Evolutionary conservation across 2,113 vertebrate species (phyloP).

Genomic region (Notarius lentiginosus): DNA sequence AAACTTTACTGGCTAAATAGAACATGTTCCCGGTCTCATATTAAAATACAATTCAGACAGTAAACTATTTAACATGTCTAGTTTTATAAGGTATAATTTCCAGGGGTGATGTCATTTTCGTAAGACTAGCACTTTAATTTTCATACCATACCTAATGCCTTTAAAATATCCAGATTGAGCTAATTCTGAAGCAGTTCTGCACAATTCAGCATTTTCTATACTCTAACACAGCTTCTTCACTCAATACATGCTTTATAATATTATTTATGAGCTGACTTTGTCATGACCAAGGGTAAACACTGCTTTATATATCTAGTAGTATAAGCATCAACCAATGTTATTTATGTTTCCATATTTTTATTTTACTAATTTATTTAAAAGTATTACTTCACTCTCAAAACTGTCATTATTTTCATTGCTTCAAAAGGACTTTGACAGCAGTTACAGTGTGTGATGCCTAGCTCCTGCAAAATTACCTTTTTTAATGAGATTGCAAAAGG

Average conservation of each 20-base stretch:
- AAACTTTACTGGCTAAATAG: too few relatives aligned
- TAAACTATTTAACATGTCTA: too few relatives aligned
- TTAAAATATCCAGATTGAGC: neutral
- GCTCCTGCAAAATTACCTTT: conserved; percentile 25
- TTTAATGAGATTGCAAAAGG: neutral
- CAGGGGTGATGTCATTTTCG: too few relatives aligned
- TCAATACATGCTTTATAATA: neutral
- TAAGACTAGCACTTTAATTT: neutral
- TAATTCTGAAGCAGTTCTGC: neutral
- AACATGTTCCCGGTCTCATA: too few relatives aligned
- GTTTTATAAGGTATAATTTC: too few relatives aligned
- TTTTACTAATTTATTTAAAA: neutral
- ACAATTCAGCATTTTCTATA: neutral
- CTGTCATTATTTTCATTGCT: neutral
- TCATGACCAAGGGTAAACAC: neutral
- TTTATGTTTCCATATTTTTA: conserved; percentile 24
- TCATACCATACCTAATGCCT: conserved; percentile 13
- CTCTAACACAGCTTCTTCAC: neutral
- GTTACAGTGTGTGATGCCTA: conserved; percentile 6
- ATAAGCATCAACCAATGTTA: conserved; percentile 1
- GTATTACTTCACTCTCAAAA: neutral
- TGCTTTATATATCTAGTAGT: neutral
- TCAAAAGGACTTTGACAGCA: neutral
- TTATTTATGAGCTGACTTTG: neutral
- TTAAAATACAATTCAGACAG: too few relatives aligned